These are phyloP conservation scores for Manduca sexta DNA, from an alignment of 1,140 invertebrate genomes.

Conservation along the genomic window DNA sequence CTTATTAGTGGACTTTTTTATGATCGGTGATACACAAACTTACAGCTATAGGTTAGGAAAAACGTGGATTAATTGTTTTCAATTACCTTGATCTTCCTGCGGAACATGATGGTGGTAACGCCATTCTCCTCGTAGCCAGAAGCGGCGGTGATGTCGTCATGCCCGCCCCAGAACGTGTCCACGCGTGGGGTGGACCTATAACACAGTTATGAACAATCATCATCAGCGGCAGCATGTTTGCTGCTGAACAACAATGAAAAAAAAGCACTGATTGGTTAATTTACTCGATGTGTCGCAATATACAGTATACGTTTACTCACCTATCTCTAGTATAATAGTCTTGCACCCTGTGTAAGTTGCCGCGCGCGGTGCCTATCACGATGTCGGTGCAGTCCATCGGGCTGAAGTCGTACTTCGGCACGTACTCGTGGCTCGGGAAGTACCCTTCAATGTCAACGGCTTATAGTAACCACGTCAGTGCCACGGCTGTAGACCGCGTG, in stretches of 20 bases:
- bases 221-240: too few relatives aligned
- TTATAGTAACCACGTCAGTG: too few relatives aligned
- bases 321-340: slow-evolving; percentile 95
- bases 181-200: slow-evolving; percentile 88
- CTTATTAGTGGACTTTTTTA: too few relatives aligned
- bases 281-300: too few relatives aligned
- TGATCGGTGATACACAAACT: too few relatives aligned
- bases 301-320: slow-evolving; percentile 30
- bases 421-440: slow-evolving; percentile 78
- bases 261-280: too few relatives aligned
- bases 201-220: too few relatives aligned
- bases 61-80: not conserved
- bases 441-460: slow-evolving; percentile 46
- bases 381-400: slow-evolving; percentile 97
- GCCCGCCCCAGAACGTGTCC: slow-evolving; percentile 92
- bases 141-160: slow-evolving; percentile 89
- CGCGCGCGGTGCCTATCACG: slow-evolving; percentile 89
- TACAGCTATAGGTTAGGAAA: too few relatives aligned
- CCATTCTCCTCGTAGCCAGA: slow-evolving; percentile 92
- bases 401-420: slow-evolving; percentile 87
- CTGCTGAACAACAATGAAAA: too few relatives aligned
- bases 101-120: slow-evolving; percentile 91
- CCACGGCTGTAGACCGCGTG: too few relatives aligned
- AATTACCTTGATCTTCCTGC: slow-evolving; percentile 82
- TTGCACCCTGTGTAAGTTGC: slow-evolving; percentile 84